Percentiles rank a stretch among this genome's conserved stretches.
phyloP scores from a whole-genome alignment of 2,113 vertebrate species.

The Oncorhynchus keta region DNA sequence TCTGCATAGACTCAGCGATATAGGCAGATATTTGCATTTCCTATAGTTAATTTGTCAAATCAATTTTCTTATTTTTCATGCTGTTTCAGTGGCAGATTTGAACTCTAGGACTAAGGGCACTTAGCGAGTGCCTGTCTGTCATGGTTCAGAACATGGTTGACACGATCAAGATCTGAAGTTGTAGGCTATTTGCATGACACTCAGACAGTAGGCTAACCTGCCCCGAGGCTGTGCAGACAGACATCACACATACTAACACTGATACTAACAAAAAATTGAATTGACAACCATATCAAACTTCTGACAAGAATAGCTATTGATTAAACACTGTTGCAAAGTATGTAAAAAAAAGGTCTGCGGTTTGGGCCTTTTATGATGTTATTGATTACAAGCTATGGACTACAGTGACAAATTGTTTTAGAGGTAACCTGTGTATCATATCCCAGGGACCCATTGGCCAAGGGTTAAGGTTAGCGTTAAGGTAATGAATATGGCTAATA shows the following conservation, averaged over 20 bases:
- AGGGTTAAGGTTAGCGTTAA: background rate
- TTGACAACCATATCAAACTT: too few species aligned
- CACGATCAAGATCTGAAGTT: constrained; percentile 29
- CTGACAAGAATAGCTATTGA: too few species aligned
- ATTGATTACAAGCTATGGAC: too few species aligned
- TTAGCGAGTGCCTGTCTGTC: constrained; percentile 9
- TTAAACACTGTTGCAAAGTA: too few species aligned
- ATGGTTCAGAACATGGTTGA: constrained; percentile 44
- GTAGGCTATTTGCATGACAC: constrained; percentile 63
- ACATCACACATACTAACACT: constrained; percentile 17
- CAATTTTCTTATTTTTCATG: constrained; percentile 15
- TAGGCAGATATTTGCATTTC: background rate
- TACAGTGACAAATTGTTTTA: background rate
- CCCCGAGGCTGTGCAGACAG: constrained; percentile 50
- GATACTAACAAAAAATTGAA: too few species aligned
- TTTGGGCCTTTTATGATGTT: background rate
- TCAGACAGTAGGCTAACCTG: constrained; percentile 55
- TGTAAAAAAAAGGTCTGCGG: background rate
- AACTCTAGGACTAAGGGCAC: constrained; percentile 9
- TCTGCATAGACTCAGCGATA: constrained; percentile 34
- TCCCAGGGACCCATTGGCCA: background rate
- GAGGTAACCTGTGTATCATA: background rate
- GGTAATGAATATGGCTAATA: background rate
- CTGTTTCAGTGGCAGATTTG: constrained; percentile 35
- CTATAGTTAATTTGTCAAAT: constrained; percentile 25